Conservation (phyloP, 1,140 invertebrate species). For the Gonioctena quinquepunctata region DNA sequence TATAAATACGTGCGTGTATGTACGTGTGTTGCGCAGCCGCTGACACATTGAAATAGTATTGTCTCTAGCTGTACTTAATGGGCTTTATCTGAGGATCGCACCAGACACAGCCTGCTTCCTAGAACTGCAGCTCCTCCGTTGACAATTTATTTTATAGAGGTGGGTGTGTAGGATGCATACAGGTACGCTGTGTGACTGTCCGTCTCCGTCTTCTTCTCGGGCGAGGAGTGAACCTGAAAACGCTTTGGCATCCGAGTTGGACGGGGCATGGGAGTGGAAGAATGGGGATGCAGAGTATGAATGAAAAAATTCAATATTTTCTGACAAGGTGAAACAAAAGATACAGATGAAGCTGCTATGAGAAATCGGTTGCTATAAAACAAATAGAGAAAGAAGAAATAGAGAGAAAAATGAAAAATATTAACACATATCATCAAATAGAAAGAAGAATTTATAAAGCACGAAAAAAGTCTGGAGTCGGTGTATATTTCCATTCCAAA, state of each 20-base stretch:
- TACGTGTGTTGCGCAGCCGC: constrained; percentile 35
- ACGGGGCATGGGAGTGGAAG: background rate
- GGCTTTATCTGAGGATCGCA: constrained; percentile 54
- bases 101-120: constrained; percentile 51
- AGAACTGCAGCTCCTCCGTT: constrained; percentile 53
- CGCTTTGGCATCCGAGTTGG: background rate
- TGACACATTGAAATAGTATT: constrained; percentile 57
- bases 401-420: too few species aligned
- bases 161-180: constrained; percentile 55
- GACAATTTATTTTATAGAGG: constrained; percentile 58
- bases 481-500: too few species aligned
- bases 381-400: too few species aligned
- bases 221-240: background rate
- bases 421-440: too few species aligned
- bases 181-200: constrained; percentile 34
- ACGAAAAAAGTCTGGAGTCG: too few species aligned
- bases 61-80: constrained; percentile 56
- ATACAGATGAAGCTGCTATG: too few species aligned
- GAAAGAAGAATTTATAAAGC: too few species aligned
- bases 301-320: too few species aligned
- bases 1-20: background rate
- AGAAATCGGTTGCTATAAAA: too few species aligned
- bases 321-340: too few species aligned
- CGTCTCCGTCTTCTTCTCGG: background rate
- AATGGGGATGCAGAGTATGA: background rate